Evolutionary conservation across 2,113 vertebrate genomes (phyloP), one percentile per base, ranked within the genome.

Genomic region (Leucopsar rothschildi): DNA sequence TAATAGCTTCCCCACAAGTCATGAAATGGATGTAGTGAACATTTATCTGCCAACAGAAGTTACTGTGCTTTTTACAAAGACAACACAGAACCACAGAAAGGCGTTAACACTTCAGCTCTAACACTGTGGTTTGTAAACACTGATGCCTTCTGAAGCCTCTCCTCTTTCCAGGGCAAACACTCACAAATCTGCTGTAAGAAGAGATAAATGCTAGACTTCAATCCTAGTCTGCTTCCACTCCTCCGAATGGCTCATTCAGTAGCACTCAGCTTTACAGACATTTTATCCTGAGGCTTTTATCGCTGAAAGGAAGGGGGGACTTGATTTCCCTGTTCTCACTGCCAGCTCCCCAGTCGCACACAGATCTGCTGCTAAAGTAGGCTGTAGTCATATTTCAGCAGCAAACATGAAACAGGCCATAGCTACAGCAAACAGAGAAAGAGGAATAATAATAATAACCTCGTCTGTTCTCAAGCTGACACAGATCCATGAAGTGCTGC

Each of bases 281-380:
- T 90, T 89, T 91, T 92, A 90, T 95, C 75, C 94, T 16, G 70
- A 82, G 82, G 89, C 70, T 95, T 92, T 85, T 82, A 66, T 95
- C 19, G 1, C 55, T 65, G 78, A 79, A 82, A 86, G 89, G 70
- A 95, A 82, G 55, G 22, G 37, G 37, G 59, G 75, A 90, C 55
- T 22, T 19, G 47, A 80, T 73, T 94, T 92, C 66, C 37, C 70
- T 18, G 16, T 71, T 93, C 78, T 50, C 61, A n/a, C 50, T 49
- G 57, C 72, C 1, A 1, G 37, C 49, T 89, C 65, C 61, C 77
- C 2, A 23, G 73, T 21, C 82, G 81, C 12, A 2, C 23, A 8
- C 9, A 42, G 63, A 78, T 72, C 70, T 4, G 3, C 82, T 77
- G 53, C 66, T 65, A 24, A 70, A 57, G 33, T 28, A 42, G 73